Percentiles rank a stretch among this genome's conserved stretches.
These are phyloP conservation scores for Oikopleura dioica DNA, from an alignment of 23 tunicate species.

Conservation along the genomic window DNA sequence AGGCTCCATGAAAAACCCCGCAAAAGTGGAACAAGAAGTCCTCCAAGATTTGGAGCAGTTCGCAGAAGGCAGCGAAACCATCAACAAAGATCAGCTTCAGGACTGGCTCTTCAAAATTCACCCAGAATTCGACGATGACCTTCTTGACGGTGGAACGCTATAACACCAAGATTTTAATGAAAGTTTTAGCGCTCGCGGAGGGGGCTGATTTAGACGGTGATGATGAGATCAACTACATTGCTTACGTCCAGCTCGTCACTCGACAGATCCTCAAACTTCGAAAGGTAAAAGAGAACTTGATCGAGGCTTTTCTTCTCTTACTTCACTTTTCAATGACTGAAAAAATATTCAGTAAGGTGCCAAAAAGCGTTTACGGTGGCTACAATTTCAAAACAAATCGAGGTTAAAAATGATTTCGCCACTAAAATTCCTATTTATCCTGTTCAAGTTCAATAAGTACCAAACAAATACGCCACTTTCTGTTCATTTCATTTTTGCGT, in stretches of 20 bases:
- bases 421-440: too few species aligned
- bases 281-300: too few species aligned
- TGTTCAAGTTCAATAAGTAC: too few species aligned
- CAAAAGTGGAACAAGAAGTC: background rate
- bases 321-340: too few species aligned
- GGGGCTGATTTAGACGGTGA: conserved; percentile 11
- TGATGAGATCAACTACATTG: background rate
- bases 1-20: background rate
- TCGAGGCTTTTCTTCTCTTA: too few species aligned
- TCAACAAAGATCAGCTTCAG: background rate
- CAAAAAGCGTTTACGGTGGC: too few species aligned
- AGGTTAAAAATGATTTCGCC: too few species aligned
- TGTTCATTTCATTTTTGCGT: too few species aligned
- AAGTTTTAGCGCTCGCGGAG: too few species aligned
- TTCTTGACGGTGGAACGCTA: background rate
- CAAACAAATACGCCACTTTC: too few species aligned
- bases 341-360: too few species aligned
- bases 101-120: conserved; percentile 4
- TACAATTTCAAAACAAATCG: too few species aligned
- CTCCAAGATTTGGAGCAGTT: background rate
- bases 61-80: background rate
- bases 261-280: background rate
- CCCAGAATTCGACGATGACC: conserved; percentile 10
- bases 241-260: background rate
- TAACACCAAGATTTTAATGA: background rate